Evolutionary conservation across 2,797 vertebrate genomes (phyloP).

Genomic region (Danio albolineatus): DNA sequence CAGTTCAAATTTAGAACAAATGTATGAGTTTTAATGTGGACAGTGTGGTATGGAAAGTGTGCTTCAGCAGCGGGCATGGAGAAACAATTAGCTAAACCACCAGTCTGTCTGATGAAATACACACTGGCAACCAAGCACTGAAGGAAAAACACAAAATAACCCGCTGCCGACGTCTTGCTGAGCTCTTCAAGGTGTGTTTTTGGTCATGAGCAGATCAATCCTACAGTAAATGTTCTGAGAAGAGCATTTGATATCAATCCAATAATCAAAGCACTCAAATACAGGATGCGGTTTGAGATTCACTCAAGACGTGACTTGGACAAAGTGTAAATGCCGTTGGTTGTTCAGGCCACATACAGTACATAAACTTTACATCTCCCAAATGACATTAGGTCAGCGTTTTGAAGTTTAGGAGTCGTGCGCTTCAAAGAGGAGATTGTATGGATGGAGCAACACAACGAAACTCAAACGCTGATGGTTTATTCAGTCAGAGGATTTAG

Average conservation of each 20-base stretch:
- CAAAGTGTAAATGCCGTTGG: neutral
- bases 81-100: constrained; percentile 22
- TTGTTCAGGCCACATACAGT: constrained; percentile 9
- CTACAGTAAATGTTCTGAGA: neutral
- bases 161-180: neutral
- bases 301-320: constrained; percentile 22
- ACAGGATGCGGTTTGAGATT: constrained; percentile 6
- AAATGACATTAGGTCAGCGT: neutral
- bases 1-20: constrained; percentile 53
- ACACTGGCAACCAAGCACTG: neutral
- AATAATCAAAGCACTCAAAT: neutral
- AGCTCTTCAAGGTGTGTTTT: neutral
- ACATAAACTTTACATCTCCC: constrained; percentile 21
- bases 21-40: constrained; percentile 49
- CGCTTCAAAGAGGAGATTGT: neutral
- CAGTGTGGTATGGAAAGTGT: constrained; percentile 51
- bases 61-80: constrained; percentile 7
- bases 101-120: neutral
- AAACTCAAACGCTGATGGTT: neutral
- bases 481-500: neutral
- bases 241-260: constrained; percentile 4
- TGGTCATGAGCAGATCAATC: neutral
- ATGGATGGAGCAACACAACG: neutral
- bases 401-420: neutral
- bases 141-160: neutral